Evolutionary conservation across 2,888 invertebrate species (phyloP).

Genomic region (Aphelenchoides bicaudatus): DNA sequence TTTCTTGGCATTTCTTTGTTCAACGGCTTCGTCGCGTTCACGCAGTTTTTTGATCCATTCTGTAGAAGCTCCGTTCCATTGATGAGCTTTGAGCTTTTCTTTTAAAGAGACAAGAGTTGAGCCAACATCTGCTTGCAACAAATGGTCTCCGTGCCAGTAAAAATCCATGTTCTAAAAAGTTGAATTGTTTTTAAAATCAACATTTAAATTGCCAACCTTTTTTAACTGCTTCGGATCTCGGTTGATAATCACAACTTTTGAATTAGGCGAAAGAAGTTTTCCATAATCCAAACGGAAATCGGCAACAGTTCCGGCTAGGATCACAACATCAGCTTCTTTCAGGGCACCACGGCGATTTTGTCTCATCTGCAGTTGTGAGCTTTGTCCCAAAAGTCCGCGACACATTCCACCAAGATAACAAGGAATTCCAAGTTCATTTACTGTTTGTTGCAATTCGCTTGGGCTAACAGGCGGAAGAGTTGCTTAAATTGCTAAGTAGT

Average conservation of each 20-base stretch:
- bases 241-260: constrained; percentile 67
- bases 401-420: constrained; percentile 68
- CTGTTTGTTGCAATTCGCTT: constrained; percentile 62
- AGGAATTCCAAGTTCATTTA: constrained; percentile 65
- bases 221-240: constrained; percentile 46
- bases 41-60: constrained; percentile 64
- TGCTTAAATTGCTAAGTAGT: too few species aligned
- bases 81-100: constrained; percentile 14
- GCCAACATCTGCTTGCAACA: constrained; percentile 66
- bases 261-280: constrained; percentile 64
- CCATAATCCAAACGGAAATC: constrained; percentile 68
- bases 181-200: not conserved
- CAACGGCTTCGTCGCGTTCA: constrained; percentile 64
- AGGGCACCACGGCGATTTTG: constrained; percentile 67
- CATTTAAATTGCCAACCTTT: constrained; percentile 16
- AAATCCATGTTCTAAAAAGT: constrained; percentile 62
- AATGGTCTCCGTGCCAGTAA: constrained; percentile 67
- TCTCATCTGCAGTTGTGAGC: constrained; percentile 65
- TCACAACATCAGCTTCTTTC: constrained; percentile 67
- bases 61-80: constrained; percentile 52
- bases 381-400: constrained; percentile 66
- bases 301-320: constrained; percentile 67
- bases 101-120: constrained; percentile 61
- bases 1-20: constrained; percentile 58
- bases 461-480: constrained; percentile 64